phyloP scores from a whole-genome alignment of 2,888 invertebrate genomes.

The Thereva unica region DNA sequence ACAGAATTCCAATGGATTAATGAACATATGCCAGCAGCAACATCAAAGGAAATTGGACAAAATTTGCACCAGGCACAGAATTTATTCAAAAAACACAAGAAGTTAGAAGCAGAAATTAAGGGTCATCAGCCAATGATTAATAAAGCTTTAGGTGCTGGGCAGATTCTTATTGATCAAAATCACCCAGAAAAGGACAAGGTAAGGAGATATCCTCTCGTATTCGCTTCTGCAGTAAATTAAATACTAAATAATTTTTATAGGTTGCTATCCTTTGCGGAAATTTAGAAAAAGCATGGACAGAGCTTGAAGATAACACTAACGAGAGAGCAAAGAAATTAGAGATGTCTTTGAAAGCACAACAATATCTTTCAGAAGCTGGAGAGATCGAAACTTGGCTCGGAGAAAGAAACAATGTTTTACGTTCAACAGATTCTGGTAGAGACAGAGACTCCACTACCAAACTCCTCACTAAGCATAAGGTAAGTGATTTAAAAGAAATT shows the following conservation, averaged over 20 bases:
- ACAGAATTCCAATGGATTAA: constrained; percentile 94
- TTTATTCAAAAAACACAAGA: constrained; percentile 90
- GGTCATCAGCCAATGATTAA: constrained; percentile 86
- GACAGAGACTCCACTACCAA: constrained; percentile 91
- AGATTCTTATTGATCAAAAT: constrained; percentile 70
- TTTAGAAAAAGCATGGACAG: constrained; percentile 74
- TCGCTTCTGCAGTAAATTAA: background rate
- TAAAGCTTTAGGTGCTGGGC: constrained; percentile 79
- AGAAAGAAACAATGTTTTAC: constrained; percentile 81
- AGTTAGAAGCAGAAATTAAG: constrained; percentile 85
- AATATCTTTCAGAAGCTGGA: constrained; percentile 87
- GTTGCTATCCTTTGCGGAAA: constrained; percentile 75
- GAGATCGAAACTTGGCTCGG: constrained; percentile 93
- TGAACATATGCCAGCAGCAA: constrained; percentile 82
- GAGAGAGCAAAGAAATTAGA: constrained; percentile 79
- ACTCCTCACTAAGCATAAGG: constrained; percentile 92
- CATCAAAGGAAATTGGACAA: constrained; percentile 74
- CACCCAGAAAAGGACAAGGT: constrained; percentile 83
- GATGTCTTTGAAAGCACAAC: constrained; percentile 84
- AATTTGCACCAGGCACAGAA: constrained; percentile 92
- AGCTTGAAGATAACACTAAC: constrained; percentile 71
- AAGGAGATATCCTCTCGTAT: constrained; percentile 36
- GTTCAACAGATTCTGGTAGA: constrained; percentile 83
- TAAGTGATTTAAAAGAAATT: constrained; percentile 48
- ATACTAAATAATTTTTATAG: constrained; percentile 54